Evolutionary conservation across 2,113 vertebrate genomes (phyloP).

Genomic region (Gracilinanus agilis): DNA sequence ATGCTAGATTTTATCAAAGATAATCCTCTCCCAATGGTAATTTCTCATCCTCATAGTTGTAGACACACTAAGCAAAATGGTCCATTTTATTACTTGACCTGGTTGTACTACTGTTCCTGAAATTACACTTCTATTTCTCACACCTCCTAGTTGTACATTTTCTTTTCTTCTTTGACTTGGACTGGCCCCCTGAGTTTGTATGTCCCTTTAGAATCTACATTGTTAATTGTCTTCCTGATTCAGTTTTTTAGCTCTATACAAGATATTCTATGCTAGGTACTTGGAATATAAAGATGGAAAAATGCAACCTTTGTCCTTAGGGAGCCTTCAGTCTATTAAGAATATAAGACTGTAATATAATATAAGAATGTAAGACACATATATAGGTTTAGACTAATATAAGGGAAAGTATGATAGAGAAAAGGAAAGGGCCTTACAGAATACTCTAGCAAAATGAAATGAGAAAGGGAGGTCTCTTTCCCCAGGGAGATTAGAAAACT

Average conservation of each 20-base stretch:
- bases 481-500: no score
- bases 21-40: background rate
- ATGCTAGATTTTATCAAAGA: background rate
- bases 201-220: background rate
- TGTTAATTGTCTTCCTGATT: background rate
- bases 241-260: background rate
- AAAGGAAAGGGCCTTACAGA: background rate
- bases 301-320: background rate
- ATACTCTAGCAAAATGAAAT: background rate
- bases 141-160: no score
- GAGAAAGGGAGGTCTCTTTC: background rate
- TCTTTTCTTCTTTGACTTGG: no score
- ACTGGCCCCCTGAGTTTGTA: background rate
- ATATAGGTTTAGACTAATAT: no score
- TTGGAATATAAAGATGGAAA: background rate
- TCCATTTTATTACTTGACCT: background rate
- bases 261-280: background rate
- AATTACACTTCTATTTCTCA: no score
- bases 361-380: no score
- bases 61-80: no score
- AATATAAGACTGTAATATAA: no score
- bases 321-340: background rate
- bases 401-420: background rate
- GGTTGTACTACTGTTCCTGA: no score
- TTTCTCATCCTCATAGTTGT: background rate